Evolutionary conservation across 2,113 vertebrate species (phyloP), one percentile per base, ranked within the genome.

Genomic region (Brachirus orientalis): DNA sequence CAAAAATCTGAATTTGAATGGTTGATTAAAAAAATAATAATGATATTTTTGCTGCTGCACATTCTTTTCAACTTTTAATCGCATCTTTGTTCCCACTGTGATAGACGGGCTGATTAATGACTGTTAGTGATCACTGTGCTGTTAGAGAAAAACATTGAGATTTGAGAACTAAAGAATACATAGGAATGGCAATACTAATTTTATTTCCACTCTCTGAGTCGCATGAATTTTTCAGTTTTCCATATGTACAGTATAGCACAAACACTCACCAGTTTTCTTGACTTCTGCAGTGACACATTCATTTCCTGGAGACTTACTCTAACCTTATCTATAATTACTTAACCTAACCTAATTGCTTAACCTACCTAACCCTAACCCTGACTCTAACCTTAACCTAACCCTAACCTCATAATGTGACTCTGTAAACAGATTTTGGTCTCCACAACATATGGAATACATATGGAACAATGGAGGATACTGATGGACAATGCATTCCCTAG

Each of bases 221-320:
- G 69, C 72, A 65, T 82, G 61, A 63, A 62, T 58, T 65, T n/a
- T n/a, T n/a, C n/a, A 58, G 46, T 60, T 77, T 74, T 65, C 55
- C 61, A 45, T 69, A 82, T 84, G 35, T 68, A 86, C 64, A 59
- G 71, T 67, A 61, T 33, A 33, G 41, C 35, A 56, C 33, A 50
- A 11, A 59, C 10, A 63, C 10, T 45, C 17, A 69, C 12, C n/a
- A n/a, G n/a, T n/a, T n/a, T n/a, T n/a, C n/a, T n/a, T n/a, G n/a
- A n/a, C n/a, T n/a, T n/a, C n/a, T n/a, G n/a, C n/a, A n/a, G n/a
- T n/a, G n/a, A n/a, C n/a, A n/a, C n/a, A n/a, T n/a, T n/a, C n/a
- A n/a, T n/a, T n/a, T n/a, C n/a, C n/a, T n/a, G n/a, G n/a, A n/a
- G n/a, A n/a, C n/a, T n/a, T n/a, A n/a, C n/a, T n/a, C n/a, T n/a